Conservation (phyloP, 2,113 vertebrate genomes). For the Synodontis membranacea region DNA sequence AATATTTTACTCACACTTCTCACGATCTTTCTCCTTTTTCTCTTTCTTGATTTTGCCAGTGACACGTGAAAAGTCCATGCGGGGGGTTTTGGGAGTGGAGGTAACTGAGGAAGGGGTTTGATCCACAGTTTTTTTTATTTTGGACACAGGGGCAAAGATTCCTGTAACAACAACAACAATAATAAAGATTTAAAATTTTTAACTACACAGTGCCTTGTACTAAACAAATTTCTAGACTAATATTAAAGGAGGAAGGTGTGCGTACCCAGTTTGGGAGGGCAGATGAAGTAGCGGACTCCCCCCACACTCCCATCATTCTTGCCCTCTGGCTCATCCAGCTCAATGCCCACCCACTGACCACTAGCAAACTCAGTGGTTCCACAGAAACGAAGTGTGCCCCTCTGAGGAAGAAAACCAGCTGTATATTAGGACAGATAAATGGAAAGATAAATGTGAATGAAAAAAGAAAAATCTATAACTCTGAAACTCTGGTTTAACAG, state of each 20-base stretch:
- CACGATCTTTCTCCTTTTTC: slow-evolving; percentile 77
- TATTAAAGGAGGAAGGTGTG: not conserved
- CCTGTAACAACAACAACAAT: slow-evolving; percentile 63
- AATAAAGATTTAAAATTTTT: not conserved
- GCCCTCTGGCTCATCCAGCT: slow-evolving; percentile 87
- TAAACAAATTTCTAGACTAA: not conserved
- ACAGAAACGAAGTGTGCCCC: slow-evolving; percentile 85
- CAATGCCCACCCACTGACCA: slow-evolving; percentile 91
- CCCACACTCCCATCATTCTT: slow-evolving; percentile 92
- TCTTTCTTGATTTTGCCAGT: slow-evolving; percentile 84
- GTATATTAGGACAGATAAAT: not conserved
- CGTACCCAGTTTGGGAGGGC: slow-evolving; percentile 86
- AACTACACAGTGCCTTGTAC: not conserved
- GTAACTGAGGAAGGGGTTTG: slow-evolving; percentile 80
- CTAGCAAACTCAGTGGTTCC: slow-evolving; percentile 92
- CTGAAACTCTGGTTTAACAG: not conserved
- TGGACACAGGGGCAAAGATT: slow-evolving; percentile 86
- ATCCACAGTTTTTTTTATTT: slow-evolving; percentile 81
- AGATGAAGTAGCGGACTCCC: slow-evolving; percentile 90
- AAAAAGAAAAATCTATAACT: not conserved
- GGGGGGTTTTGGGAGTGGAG: slow-evolving; percentile 84
- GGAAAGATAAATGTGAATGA: not conserved
- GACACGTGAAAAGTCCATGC: slow-evolving; percentile 84
- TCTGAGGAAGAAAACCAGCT: slow-evolving; percentile 62
- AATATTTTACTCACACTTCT: slow-evolving; percentile 38